Conservation (phyloP, 2,113 vertebrate species). For the western clawed frog (Xenopus tropicalis) region DNA sequence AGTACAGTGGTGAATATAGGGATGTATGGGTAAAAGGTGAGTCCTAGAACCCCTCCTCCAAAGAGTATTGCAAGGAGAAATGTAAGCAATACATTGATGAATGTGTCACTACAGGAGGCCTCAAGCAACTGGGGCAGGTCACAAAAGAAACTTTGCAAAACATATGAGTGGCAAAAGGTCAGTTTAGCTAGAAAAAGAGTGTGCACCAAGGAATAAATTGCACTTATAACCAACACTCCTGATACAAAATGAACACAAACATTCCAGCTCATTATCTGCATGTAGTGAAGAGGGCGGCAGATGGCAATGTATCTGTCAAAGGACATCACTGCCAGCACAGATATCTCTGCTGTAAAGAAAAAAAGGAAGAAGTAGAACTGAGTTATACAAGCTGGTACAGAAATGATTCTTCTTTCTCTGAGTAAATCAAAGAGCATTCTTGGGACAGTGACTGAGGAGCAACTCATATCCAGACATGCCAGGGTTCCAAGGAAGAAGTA, state of each 20-base stretch:
- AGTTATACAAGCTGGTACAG: background rate
- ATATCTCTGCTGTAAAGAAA: background rate
- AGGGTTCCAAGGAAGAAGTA: slow-evolving; percentile 19
- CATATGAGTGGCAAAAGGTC: slow-evolving; percentile 4
- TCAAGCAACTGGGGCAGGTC: slow-evolving; percentile 5
- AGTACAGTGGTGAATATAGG: slow-evolving; percentile 2
- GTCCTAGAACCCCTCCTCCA: background rate
- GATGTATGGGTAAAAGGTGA: background rate
- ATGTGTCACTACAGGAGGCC: slow-evolving; percentile 4
- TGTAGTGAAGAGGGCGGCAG: slow-evolving; percentile 15
- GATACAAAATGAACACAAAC: background rate
- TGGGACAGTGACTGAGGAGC: background rate
- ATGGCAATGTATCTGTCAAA: slow-evolving; percentile 25
- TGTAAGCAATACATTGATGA: slow-evolving; percentile 9
- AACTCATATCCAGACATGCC: slow-evolving; percentile 17
- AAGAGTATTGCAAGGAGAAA: background rate
- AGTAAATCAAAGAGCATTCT: slow-evolving; percentile 7
- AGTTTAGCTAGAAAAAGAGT: background rate
- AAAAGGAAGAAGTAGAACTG: slow-evolving; percentile 6
- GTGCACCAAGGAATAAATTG: background rate
- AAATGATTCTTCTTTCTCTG: background rate
- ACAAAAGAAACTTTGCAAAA: slow-evolving; percentile 24
- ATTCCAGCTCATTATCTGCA: background rate
- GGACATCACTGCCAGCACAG: slow-evolving; percentile 7
- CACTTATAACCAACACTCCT: background rate